phyloP scores from a whole-genome alignment of 2,797 vertebrate genomes.

The Emys orbicularis region DNA sequence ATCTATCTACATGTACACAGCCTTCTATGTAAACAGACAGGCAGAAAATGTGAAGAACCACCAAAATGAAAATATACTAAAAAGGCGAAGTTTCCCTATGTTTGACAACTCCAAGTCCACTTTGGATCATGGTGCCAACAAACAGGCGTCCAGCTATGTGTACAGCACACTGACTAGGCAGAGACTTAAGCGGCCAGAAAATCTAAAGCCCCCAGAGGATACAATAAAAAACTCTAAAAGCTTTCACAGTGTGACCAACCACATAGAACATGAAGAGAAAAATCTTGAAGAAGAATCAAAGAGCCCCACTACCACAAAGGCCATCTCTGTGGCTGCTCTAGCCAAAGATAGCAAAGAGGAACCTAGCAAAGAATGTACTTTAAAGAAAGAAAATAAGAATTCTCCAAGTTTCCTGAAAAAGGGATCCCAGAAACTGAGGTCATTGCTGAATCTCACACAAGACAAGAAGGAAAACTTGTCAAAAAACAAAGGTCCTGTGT shows the following conservation, averaged over 20 bases:
- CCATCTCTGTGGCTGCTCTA: constrained; percentile 86
- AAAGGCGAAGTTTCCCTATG: constrained; percentile 87
- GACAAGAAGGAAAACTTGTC: constrained; percentile 87
- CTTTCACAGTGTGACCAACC: constrained; percentile 76
- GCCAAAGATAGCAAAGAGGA: constrained; percentile 80
- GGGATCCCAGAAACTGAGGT: constrained; percentile 90
- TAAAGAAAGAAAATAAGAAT: constrained; percentile 76
- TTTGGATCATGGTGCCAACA: constrained; percentile 74
- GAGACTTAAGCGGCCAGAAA: constrained; percentile 79
- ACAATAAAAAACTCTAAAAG: constrained; percentile 75
- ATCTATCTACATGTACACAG: constrained; percentile 71
- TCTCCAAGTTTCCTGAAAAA: constrained; percentile 89
- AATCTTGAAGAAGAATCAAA: constrained; percentile 80
- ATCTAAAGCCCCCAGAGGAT: constrained; percentile 72
- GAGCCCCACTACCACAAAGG: constrained; percentile 79
- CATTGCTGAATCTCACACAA: constrained; percentile 88
- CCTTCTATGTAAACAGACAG: constrained; percentile 67
- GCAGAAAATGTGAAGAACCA: constrained; percentile 75
- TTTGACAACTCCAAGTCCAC: constrained; percentile 84
- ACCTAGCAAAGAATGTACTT: constrained; percentile 68
- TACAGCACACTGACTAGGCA: constrained; percentile 88
- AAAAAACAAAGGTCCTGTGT: constrained; percentile 81
- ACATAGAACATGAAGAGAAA: constrained; percentile 80
- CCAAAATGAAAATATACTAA: constrained; percentile 84
- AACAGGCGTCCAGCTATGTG: constrained; percentile 78